Base-by-base conservation (phyloP, 2,888 invertebrate genomes). In the Drosophila prostipennis region DNA sequence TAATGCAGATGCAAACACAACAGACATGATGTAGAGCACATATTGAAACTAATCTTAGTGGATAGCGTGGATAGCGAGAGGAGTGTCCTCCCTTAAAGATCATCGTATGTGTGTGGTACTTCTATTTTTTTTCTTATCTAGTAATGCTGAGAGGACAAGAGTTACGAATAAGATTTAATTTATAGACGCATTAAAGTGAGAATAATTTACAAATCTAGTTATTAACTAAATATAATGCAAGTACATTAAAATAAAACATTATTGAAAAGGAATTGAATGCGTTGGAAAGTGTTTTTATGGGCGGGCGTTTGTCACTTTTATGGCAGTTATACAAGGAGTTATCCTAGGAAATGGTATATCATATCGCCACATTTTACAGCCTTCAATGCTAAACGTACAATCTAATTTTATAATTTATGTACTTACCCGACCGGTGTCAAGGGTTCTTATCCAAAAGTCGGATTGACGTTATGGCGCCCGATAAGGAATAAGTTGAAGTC, bases 151-250 rank as follows among this genome's bases (percentile, higher is more conserved):
- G 87, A 80, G 71, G 71, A 79, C 81, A 80, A 73, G 77, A 87
- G 87, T 85, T 64, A 82, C 40, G 48, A 71, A 60, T 81, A 82
- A 82, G 78, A 72, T 71, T 79, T 87, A 83, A 87, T 87, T 87
- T 83, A 83, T 87, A 85, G 88, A 87, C 72, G 77, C 76, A 84
- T 87, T 84, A 64, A 83, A 87, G 63, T 82, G 77, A 79, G 77
- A 79, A 78, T 87, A 82, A 87, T 82, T 87, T 82, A 82, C 87
- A 82, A 82, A 74, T 67, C 72, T 79, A 77, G 87, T 80, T 81
- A 72, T 76, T 70, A 77, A 76, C 55, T 78, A 78, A 80, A 77
- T 79, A 80, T 86, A 71, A 77, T 65, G 73, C 78, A 80, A 86
- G 61, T 84, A 89, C 77, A 82, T 87, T 69, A 78, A 74, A 77